A percentile compares a stretch with the other conserved stretches of the same genome.
Evolutionary conservation across 2,797 vertebrate species (phyloP).

Genomic region (Oophaga sylvatica): DNA sequence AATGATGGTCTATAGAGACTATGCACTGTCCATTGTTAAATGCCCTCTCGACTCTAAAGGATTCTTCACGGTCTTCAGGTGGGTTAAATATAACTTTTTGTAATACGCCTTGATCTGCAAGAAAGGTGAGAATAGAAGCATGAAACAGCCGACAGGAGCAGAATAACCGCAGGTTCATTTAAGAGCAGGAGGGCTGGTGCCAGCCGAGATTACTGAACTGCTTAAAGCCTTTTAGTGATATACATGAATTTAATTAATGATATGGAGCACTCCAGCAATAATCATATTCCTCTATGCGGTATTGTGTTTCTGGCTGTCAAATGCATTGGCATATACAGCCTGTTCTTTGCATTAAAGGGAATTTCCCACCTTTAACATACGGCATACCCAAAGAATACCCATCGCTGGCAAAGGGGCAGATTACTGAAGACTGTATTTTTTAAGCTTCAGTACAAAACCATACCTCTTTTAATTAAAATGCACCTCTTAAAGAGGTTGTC

Average conservation of each 20-base stretch:
- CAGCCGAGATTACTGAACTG: slow-evolving; percentile 16
- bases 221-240: slow-evolving; percentile 20
- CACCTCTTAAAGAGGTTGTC: too few species aligned
- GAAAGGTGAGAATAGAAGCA: neutral
- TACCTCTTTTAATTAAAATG: too few species aligned
- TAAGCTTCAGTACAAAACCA: too few species aligned
- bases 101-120: neutral
- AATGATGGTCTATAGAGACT: neutral
- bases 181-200: neutral
- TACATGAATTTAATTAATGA: slow-evolving; percentile 11
- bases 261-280: slow-evolving; percentile 1
- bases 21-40: neutral
- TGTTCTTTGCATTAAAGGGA: neutral
- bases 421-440: too few species aligned
- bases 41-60: neutral
- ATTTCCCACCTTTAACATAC: neutral
- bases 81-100: neutral
- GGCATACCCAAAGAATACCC: neutral
- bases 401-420: neutral
- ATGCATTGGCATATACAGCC: neutral
- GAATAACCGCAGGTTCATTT: slow-evolving; percentile 1
- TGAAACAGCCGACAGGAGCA: neutral
- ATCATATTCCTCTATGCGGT: neutral
- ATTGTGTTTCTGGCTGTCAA: neutral
- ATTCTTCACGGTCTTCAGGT: neutral